A percentile compares a stretch with the other conserved stretches of the same genome.
Evolutionary conservation across 2,113 vertebrate genomes (phyloP).

Genomic region (Catharus minimus): DNA sequence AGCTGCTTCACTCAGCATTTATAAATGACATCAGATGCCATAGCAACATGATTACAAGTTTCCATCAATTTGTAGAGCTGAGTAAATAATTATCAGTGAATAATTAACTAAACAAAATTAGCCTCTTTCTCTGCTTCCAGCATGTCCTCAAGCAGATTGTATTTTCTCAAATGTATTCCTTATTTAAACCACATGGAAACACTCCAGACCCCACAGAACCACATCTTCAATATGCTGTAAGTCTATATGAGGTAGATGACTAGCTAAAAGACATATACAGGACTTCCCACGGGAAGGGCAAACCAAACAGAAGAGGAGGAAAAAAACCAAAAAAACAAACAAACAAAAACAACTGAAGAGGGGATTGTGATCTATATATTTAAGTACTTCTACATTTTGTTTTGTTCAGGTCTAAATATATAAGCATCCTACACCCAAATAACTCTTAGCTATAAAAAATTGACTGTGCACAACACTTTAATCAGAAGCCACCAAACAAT

Average conservation of each 20-base stretch:
- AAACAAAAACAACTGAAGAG: not conserved
- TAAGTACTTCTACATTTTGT: not conserved
- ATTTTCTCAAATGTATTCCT: slow-evolving; percentile 61
- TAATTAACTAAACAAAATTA: slow-evolving; percentile 67
- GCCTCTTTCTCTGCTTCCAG: slow-evolving; percentile 58
- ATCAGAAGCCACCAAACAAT: not conserved
- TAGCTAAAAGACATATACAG: not conserved
- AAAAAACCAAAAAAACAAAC: not conserved
- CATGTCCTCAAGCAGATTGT: slow-evolving; percentile 57
- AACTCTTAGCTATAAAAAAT: not conserved
- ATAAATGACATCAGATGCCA: slow-evolving; percentile 53
- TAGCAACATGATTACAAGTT: slow-evolving; percentile 66
- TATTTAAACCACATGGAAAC: slow-evolving; percentile 63
- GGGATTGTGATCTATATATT: not conserved
- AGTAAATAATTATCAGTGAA: slow-evolving; percentile 69
- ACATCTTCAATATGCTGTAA: slow-evolving; percentile 18
- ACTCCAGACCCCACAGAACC: slow-evolving; percentile 54
- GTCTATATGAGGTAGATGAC: not conserved
- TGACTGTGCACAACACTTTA: not conserved
- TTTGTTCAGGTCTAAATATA: not conserved
- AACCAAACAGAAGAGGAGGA: not conserved
- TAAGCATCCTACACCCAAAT: not conserved
- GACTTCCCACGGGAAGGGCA: not conserved
- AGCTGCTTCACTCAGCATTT: slow-evolving; percentile 44
- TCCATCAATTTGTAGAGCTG: slow-evolving; percentile 60